Evolutionary conservation across 2,888 invertebrate genomes (phyloP).

Genomic region (Aphodius sticticus): DNA sequence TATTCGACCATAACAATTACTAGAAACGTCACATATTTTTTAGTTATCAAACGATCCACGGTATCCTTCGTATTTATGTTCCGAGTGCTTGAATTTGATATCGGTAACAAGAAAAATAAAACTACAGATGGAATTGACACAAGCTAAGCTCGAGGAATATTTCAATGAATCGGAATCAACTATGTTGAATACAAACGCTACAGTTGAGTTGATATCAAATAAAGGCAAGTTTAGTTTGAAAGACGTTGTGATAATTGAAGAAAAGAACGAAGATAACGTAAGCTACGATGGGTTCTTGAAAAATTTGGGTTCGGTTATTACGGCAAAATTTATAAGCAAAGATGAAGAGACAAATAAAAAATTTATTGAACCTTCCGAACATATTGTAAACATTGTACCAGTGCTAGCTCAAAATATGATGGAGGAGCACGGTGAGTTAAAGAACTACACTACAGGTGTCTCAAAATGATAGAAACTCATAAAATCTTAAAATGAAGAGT

Average conservation of each 20-base stretch:
- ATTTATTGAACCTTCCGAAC: slow-evolving; percentile 10
- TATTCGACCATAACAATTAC: too few species aligned
- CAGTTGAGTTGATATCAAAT: slow-evolving; percentile 48
- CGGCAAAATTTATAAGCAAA: slow-evolving; percentile 43
- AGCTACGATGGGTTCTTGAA: slow-evolving; percentile 46
- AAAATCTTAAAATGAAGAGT: neutral
- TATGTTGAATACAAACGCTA: neutral
- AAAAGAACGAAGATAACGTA: slow-evolving; percentile 37
- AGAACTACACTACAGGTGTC: neutral
- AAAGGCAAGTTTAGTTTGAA: slow-evolving; percentile 46
- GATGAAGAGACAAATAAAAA: slow-evolving; percentile 6
- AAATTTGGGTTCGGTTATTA: slow-evolving; percentile 48
- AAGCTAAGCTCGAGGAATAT: slow-evolving; percentile 35
- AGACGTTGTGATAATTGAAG: slow-evolving; percentile 47
- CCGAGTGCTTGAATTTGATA: slow-evolving; percentile 38
- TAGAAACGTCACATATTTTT: neutral
- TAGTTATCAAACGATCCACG: slow-evolving; percentile 28
- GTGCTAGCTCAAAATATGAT: neutral
- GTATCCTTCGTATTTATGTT: slow-evolving; percentile 38
- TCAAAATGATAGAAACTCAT: neutral
- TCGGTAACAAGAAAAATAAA: slow-evolving; percentile 38
- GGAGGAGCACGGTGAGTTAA: neutral
- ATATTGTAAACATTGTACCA: slow-evolving; percentile 27
- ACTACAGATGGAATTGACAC: slow-evolving; percentile 38
- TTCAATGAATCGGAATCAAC: slow-evolving; percentile 29